Evolutionary conservation across 2,797 vertebrate species (phyloP).

Genomic region (Mus caroli): DNA sequence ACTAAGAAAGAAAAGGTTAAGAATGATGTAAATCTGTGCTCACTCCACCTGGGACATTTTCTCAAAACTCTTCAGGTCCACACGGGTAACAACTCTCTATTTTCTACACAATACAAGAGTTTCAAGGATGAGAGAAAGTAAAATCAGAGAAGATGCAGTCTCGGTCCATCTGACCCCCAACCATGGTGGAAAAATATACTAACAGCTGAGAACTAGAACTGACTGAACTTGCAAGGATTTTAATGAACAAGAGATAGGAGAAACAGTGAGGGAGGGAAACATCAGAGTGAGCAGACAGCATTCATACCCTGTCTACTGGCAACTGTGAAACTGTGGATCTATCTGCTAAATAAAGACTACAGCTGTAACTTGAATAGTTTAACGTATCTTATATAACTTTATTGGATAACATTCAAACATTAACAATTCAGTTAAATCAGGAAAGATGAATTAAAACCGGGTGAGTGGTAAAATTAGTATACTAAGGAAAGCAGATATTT

Average conservation of each 20-base stretch:
- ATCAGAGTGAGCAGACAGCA: neutral
- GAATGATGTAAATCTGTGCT: neutral
- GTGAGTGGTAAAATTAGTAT: neutral
- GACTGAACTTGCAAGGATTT: neutral
- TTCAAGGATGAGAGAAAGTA: neutral
- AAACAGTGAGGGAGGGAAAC: neutral
- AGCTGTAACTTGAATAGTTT: neutral
- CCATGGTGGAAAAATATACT: neutral
- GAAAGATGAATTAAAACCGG: neutral
- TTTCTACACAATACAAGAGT: neutral
- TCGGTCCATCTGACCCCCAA: neutral
- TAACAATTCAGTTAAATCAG: neutral
- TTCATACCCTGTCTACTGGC: neutral
- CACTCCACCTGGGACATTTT: fast-evolving
- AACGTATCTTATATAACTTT: neutral
- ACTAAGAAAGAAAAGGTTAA: neutral
- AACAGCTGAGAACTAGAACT: neutral
- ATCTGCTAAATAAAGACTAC: neutral
- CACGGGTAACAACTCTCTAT: neutral
- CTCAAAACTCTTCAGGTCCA: neutral
- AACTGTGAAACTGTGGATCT: neutral
- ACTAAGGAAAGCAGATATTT: neutral
- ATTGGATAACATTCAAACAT: neutral
- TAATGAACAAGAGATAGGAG: neutral
- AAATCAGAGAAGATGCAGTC: neutral